Evolutionary conservation across 2,113 vertebrate genomes (phyloP).

Genomic region (Apeltes quadracus): DNA sequence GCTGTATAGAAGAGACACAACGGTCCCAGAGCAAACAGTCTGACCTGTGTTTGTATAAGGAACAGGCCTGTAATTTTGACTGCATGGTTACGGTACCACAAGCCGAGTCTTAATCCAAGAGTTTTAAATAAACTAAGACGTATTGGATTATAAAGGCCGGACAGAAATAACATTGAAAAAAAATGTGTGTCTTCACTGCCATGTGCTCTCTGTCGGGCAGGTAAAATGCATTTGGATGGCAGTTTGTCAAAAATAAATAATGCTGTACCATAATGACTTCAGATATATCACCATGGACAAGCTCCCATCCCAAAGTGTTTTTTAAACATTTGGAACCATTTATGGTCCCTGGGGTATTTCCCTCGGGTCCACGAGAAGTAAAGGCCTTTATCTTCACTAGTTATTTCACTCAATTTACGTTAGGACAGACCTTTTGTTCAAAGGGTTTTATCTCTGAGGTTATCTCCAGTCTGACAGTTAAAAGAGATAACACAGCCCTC

Average conservation of each 20-base stretch:
- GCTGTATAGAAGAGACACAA: conserved; percentile 53
- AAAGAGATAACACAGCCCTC: conserved; percentile 32
- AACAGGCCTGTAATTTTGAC: conserved; percentile 49
- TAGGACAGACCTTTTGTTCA: conserved; percentile 34
- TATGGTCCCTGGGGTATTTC: background rate
- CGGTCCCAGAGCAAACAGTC: conserved; percentile 29
- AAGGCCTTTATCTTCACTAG: conserved; percentile 17
- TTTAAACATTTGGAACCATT: background rate
- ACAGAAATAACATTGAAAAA: conserved; percentile 21
- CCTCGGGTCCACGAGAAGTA: background rate
- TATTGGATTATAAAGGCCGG: conserved; percentile 24
- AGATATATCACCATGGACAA: background rate
- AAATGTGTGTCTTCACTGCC: background rate
- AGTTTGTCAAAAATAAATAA: background rate
- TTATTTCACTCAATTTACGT: conserved; percentile 22
- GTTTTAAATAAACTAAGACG: conserved; percentile 45
- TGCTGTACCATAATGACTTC: background rate
- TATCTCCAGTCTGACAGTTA: conserved; percentile 43
- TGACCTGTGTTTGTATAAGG: conserved; percentile 54
- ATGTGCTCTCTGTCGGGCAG: background rate
- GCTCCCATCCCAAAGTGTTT: background rate
- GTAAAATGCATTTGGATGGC: background rate
- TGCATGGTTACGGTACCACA: conserved; percentile 50
- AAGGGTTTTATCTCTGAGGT: conserved; percentile 32
- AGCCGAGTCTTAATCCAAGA: conserved; percentile 14